Conservation (phyloP, 2,888 invertebrate species). For the Drosophila nigritarsus region DNA sequence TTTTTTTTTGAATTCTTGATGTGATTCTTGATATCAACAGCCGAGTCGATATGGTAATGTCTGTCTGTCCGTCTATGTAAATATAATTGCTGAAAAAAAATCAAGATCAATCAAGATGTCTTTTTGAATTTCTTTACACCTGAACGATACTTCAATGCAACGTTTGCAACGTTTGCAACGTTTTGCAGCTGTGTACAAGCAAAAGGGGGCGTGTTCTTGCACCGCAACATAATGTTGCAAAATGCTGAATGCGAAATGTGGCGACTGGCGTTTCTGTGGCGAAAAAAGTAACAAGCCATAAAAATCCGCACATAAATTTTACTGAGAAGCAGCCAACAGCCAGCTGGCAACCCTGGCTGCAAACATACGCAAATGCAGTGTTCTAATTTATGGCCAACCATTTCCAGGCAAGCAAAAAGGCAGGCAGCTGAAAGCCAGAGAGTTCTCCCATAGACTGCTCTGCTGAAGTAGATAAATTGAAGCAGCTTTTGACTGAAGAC, state of each 20-base stretch:
- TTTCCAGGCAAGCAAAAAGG: constrained; percentile 28
- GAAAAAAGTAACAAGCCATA: constrained; percentile 58
- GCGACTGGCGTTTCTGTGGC: constrained; percentile 14
- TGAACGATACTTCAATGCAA: constrained; percentile 10
- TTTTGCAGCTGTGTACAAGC: constrained; percentile 3
- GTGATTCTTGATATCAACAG: background rate
- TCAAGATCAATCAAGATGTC: background rate
- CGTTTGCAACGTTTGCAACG: constrained; percentile 12
- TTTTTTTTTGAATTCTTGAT: background rate
- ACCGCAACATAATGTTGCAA: constrained; percentile 36
- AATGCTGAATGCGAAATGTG: constrained; percentile 18
- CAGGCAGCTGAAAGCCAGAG: constrained; percentile 11
- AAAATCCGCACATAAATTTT: constrained; percentile 68
- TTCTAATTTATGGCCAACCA: constrained; percentile 64
- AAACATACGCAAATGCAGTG: constrained; percentile 69
- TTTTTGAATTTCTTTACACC: constrained; percentile 2
- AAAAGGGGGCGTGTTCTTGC: constrained; percentile 1
- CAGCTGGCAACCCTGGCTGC: constrained; percentile 39
- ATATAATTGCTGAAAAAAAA: background rate
- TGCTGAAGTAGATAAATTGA: constrained; percentile 54
- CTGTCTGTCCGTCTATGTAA: background rate
- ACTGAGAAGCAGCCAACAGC: constrained; percentile 20
- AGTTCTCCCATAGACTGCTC: constrained; percentile 12
- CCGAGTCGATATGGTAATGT: background rate
- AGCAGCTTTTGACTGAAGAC: constrained; percentile 44